A percentile compares a stretch with the other conserved stretches of the same genome.
phyloP scores from a whole-genome alignment of 1,140 invertebrate genomes.

The Drosophila lacteicornis region DNA sequence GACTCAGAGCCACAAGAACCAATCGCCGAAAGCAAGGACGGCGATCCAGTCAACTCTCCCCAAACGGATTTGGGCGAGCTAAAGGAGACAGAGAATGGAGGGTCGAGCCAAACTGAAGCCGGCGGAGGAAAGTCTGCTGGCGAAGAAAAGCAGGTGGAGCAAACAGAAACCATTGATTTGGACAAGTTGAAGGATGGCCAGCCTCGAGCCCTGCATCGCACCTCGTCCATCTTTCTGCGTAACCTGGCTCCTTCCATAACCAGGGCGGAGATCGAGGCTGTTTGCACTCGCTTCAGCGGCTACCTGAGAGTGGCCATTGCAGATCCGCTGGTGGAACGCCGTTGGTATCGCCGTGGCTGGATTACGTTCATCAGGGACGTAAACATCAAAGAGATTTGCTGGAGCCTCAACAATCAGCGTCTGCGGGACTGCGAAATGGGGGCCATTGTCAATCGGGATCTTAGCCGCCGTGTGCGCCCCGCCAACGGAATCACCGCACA shows the following conservation, averaged over 20 bases:
- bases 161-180: constrained; percentile 76
- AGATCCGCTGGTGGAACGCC: constrained; percentile 97
- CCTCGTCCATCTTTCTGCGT: constrained; percentile 97
- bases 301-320: constrained; percentile 98
- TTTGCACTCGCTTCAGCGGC: constrained; percentile 97
- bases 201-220: constrained; percentile 93
- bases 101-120: constrained; percentile 26
- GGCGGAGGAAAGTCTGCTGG: constrained; percentile 60
- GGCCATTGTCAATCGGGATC: constrained; percentile 96
- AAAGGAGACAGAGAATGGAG: constrained; percentile 17
- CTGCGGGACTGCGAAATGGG: constrained; percentile 95
- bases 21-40: background rate
- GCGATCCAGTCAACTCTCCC: constrained; percentile 3
- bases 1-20: constrained; percentile 7
- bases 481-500: constrained; percentile 97
- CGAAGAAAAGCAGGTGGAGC: constrained; percentile 15
- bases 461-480: constrained; percentile 95
- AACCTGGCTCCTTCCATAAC: constrained; percentile 98
- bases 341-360: constrained; percentile 98
- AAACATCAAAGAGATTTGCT: constrained; percentile 99
- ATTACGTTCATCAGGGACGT: constrained; percentile 98
- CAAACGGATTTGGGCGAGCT: background rate
- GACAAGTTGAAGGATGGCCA: constrained; percentile 86
- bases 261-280: constrained; percentile 98
- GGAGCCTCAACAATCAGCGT: constrained; percentile 97